Conservation (phyloP, 2,113 vertebrate genomes). For the Apodemus speciosus region DNA sequence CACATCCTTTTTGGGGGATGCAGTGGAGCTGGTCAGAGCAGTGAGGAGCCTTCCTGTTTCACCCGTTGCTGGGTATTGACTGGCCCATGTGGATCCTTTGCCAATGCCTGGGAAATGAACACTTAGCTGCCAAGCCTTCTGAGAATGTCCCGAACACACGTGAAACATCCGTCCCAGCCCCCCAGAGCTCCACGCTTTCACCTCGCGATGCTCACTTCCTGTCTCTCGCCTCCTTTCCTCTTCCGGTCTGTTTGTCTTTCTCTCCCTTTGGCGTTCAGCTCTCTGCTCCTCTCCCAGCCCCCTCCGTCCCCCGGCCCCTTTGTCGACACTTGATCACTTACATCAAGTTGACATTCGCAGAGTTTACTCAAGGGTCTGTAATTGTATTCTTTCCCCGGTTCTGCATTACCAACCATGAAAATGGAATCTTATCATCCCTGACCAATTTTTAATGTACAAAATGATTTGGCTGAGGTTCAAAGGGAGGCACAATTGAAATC, state of each 20-base stretch:
- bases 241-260: constrained; percentile 64
- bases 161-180: background rate
- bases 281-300: constrained; percentile 51
- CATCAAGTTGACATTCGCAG: constrained; percentile 99
- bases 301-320: constrained; percentile 80
- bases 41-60: background rate
- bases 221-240: background rate
- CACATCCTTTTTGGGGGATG: rapidly evolving
- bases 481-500: constrained; percentile 99
- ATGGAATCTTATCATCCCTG: constrained; percentile 99
- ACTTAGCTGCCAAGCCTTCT: background rate
- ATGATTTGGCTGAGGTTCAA: constrained; percentile 99
- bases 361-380: constrained; percentile 99
- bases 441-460: constrained; percentile 99
- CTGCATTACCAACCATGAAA: constrained; percentile 99
- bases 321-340: constrained; percentile 98
- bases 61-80: background rate
- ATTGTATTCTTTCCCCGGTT: constrained; percentile 99
- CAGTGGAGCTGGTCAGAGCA: rapidly evolving
- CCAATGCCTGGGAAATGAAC: background rate
- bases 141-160: background rate
- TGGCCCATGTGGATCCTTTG: background rate
- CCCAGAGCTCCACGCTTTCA: rapidly evolving
- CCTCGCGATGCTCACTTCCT: background rate
- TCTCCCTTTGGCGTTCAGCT: constrained; percentile 39